These are phyloP conservation scores for Ageneiosus marmoratus DNA, from an alignment of 2,113 vertebrate species.

Conservation along the genomic window DNA sequence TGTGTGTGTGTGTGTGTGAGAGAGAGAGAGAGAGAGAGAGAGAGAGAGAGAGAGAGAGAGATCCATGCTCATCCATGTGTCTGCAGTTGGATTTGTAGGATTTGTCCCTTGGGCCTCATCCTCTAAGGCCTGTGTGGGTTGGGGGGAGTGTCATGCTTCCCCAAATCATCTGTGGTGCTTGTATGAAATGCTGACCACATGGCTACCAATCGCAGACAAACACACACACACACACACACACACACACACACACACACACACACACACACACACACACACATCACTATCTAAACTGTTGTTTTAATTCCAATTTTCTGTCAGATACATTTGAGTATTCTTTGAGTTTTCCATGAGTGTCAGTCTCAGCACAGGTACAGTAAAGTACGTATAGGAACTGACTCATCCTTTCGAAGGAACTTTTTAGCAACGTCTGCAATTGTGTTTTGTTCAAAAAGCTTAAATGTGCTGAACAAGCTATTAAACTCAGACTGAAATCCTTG, in stretches of 20 bases:
- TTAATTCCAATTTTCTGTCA: no score
- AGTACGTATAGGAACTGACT: background rate
- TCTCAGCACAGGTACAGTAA: background rate
- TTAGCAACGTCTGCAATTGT: slow-evolving; percentile 16
- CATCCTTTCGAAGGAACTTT: background rate
- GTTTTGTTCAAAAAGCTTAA: slow-evolving; percentile 8
- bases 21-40: background rate
- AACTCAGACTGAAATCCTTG: slow-evolving; percentile 9
- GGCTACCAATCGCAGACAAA: slow-evolving; percentile 7
- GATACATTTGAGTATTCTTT: background rate
- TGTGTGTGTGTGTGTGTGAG: slow-evolving; percentile 10
- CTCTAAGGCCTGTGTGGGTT: slow-evolving; percentile 58
- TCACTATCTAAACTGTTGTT: no score
- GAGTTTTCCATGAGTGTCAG: background rate
- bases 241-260: background rate
- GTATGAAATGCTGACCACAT: slow-evolving; percentile 17
- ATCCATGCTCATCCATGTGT: slow-evolving; percentile 73
- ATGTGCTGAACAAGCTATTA: slow-evolving; percentile 16
- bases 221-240: slow-evolving; percentile 13
- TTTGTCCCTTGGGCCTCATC: slow-evolving; percentile 65
- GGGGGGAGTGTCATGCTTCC: slow-evolving; percentile 31
- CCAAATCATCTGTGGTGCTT: slow-evolving; percentile 26
- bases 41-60: slow-evolving; percentile 21
- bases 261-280: slow-evolving; percentile 15
- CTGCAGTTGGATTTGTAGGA: slow-evolving; percentile 73